These are phyloP conservation scores for Bhutanitis thaidina DNA, from an alignment of 2,888 invertebrate species.

Conservation along the genomic window DNA sequence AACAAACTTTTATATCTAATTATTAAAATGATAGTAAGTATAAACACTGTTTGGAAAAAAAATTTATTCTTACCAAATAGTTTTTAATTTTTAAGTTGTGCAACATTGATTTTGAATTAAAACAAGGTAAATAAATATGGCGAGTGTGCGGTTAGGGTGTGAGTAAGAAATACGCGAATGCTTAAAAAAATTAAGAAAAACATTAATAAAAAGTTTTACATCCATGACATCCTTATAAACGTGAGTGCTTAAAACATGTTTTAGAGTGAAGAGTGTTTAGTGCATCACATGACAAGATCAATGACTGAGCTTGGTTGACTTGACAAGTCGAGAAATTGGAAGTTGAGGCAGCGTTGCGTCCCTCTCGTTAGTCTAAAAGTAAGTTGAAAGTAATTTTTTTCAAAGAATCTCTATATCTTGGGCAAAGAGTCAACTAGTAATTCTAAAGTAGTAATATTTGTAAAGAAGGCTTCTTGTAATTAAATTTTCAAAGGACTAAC, in stretches of 20 bases:
- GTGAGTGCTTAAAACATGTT: constrained; percentile 14
- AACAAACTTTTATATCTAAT: too few species aligned
- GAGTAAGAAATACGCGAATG: constrained; percentile 28
- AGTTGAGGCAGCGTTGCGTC: constrained; percentile 53
- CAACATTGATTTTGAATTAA: too few species aligned
- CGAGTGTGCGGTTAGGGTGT: constrained; percentile 43
- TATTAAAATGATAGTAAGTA: too few species aligned
- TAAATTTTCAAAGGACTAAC: constrained; percentile 52
- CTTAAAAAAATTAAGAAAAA: constrained; percentile 5
- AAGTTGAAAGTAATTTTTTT: background rate
- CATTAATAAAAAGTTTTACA: background rate
- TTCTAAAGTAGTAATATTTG: constrained; percentile 32
- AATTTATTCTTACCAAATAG: too few species aligned
- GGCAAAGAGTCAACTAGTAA: constrained; percentile 20
- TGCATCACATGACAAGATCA: constrained; percentile 56
- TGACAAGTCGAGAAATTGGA: constrained; percentile 47
- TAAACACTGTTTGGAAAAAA: too few species aligned
- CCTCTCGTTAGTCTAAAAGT: constrained; percentile 23
- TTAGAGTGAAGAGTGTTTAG: constrained; percentile 25
- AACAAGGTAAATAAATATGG: constrained; percentile 73
- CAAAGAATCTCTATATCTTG: too few species aligned
- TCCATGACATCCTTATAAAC: background rate
- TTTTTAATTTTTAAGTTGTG: too few species aligned
- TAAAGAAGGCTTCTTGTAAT: constrained; percentile 33
- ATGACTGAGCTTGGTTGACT: constrained; percentile 61